Evolutionary conservation across 2,888 invertebrate genomes (phyloP).

Genomic region (Cerastis leucographa): DNA sequence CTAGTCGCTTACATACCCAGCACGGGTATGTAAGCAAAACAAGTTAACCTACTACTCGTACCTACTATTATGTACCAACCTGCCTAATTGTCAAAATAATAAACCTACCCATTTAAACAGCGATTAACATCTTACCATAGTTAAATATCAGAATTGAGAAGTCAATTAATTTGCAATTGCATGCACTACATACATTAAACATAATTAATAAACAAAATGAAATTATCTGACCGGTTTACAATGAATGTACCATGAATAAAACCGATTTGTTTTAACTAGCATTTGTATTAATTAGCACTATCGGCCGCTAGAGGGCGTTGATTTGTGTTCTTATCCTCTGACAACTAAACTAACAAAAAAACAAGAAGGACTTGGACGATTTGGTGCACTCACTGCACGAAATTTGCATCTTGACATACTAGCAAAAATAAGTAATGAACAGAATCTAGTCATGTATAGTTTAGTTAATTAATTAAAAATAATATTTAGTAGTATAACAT

Average conservation of each 20-base stretch:
- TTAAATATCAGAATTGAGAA: neutral
- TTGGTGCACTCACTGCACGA: neutral
- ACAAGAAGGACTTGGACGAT: neutral
- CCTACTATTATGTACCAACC: neutral
- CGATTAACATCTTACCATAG: neutral
- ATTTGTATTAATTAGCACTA: neutral
- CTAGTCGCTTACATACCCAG: constrained; percentile 11
- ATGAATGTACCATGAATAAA: neutral
- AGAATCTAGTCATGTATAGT: constrained; percentile 49
- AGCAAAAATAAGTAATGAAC: constrained; percentile 13
- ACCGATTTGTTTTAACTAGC: neutral
- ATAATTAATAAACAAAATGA: neutral
- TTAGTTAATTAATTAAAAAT: constrained; percentile 46
- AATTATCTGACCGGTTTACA: neutral
- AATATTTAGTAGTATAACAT: constrained; percentile 42
- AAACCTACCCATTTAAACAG: neutral
- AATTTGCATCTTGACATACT: constrained; percentile 5
- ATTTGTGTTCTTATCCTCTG: neutral
- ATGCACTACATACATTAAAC: neutral
- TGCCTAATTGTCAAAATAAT: too few relatives aligned
- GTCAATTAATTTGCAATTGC: neutral
- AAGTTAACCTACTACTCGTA: neutral
- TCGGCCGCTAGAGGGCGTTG: constrained; percentile 12
- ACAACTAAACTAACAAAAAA: neutral
- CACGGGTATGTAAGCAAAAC: neutral